These are phyloP conservation scores for Aphodius granarius DNA, from an alignment of 2,888 invertebrate species.

Conservation along the genomic window DNA sequence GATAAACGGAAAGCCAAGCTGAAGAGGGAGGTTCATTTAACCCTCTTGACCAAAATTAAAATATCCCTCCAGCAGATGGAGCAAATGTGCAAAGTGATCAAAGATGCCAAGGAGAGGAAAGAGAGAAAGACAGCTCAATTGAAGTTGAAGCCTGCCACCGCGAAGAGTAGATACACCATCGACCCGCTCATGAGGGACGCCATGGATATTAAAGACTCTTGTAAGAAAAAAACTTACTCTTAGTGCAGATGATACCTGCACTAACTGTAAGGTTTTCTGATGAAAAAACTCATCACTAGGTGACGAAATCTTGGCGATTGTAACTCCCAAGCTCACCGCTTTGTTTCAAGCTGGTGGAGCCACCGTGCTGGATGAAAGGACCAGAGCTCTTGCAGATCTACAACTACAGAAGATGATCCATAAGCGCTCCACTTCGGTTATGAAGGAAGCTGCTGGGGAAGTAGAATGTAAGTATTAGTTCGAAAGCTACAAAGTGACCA, in stretches of 20 bases:
- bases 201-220: constrained; percentile 2
- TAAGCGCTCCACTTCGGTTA: not conserved
- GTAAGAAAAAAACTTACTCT: not conserved
- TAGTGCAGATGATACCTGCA: too few relatives aligned
- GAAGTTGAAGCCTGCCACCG: not conserved
- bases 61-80: constrained; percentile 62
- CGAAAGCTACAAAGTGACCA: too few relatives aligned
- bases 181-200: constrained; percentile 1
- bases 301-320: not conserved
- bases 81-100: constrained; percentile 48
- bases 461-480: not conserved
- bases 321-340: not conserved
- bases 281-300: not conserved
- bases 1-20: constrained; percentile 52
- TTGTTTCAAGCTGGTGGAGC: not conserved
- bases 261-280: too few relatives aligned
- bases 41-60: constrained; percentile 61
- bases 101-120: constrained; percentile 13
- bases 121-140: not conserved
- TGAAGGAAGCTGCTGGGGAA: not conserved
- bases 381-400: not conserved
- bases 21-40: constrained; percentile 53
- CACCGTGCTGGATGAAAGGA: not conserved
- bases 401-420: constrained; percentile 1
- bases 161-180: not conserved